Percentiles rank a stretch among this genome's conserved stretches.
phyloP scores from a whole-genome alignment of 2,113 vertebrate species.

The Larimichthys polyactis region DNA sequence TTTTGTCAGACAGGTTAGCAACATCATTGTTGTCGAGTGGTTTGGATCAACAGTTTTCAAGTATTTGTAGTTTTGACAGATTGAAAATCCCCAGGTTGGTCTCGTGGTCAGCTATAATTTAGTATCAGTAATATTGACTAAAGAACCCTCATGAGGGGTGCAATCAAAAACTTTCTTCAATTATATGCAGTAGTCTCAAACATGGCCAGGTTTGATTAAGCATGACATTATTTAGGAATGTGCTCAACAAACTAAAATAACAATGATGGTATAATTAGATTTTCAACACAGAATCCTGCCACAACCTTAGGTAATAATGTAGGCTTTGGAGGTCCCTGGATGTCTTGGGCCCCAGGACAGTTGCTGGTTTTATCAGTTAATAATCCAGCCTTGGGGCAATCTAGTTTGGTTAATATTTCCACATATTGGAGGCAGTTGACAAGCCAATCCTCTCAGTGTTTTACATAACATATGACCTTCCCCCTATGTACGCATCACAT shows the following conservation, averaged over 20 bases:
- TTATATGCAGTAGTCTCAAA: neutral
- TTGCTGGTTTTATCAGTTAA: neutral
- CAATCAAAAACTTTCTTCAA: neutral
- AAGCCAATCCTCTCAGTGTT: slow-evolving; percentile 1
- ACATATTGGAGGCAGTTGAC: neutral
- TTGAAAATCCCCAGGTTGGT: neutral
- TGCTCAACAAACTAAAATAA: neutral
- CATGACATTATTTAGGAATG: neutral
- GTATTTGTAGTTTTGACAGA: slow-evolving; percentile 6
- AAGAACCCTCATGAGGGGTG: neutral
- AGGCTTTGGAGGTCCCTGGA: too few relatives aligned
- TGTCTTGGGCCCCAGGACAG: neutral
- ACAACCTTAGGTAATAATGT: neutral
- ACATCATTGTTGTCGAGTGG: neutral
- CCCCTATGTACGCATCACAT: neutral
- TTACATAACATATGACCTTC: neutral
- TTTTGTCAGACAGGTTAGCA: slow-evolving; percentile 11
- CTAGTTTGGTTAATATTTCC: slow-evolving; percentile 1
- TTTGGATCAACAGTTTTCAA: neutral
- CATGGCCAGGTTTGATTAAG: neutral
- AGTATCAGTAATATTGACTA: neutral
- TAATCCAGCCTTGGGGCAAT: neutral
- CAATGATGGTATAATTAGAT: neutral
- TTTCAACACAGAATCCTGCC: neutral
- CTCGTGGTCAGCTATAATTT: neutral